Base-by-base conservation (phyloP, 2,113 vertebrate species). In the Beaufortia kweichowensis region DNA sequence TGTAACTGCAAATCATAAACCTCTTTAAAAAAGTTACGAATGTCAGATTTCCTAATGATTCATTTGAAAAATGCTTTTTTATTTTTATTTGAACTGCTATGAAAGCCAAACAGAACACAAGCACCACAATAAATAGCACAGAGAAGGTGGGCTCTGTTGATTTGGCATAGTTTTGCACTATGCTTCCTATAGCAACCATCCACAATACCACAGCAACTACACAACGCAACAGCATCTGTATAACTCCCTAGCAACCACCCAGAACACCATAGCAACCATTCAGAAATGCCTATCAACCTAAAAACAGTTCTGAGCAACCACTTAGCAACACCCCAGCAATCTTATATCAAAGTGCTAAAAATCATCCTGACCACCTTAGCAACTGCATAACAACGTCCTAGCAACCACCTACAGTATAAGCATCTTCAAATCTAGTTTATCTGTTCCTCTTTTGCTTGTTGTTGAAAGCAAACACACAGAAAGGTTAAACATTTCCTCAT, bases 401-500 rank as follows among this genome's bases (percentile, higher is more conserved):
- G 17, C 59, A 61, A 39, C 35, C 43, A 46, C 43, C 15, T 14
- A 1, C 7, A 69, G 23, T 19, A 7, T 19, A 56, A 33, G n/a
- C n/a, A n/a, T n/a, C n/a, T n/a, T n/a, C n/a, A 41, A 48, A 2
- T 57, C 26, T 62, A 26, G 33, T 76, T 33, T 53, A 31, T 48
- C 12, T 21, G 17, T 39, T 71, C 75, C 28, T 65, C 33, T 55
- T 55, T 28, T 2, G 29, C 4, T 12, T 41, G 14, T n/a, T 66
- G 29, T 17, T 15, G 43, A 9, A 28, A 26, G 6, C 46, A 73
- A 50, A 55, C 24, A 57, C 46, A 60, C 55, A 33, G 14, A 31
- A 1, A 68, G 31, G 75, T 31, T 65, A 75, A 67, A 62, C 76
- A 71, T 57, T 59, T 60, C 73, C 23, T 9, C n/a, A 24, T 39